Percentiles rank a stretch among this genome's conserved stretches.
Conservation (phyloP, 2,797 vertebrate genomes). For the Sebastes glaucus region DNA sequence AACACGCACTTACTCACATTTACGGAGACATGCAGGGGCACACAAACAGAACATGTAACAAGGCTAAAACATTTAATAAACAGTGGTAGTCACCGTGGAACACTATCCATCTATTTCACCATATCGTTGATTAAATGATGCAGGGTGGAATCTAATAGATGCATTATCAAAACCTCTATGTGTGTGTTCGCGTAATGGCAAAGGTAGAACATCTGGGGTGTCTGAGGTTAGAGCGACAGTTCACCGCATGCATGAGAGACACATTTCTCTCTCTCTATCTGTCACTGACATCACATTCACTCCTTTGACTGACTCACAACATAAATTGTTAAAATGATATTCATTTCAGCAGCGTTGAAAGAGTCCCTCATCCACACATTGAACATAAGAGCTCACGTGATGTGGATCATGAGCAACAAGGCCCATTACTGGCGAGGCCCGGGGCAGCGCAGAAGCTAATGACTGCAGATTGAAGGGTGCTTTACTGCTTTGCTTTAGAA, state of each 20-base stretch:
- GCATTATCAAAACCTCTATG: slow-evolving; percentile 18
- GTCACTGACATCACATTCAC: slow-evolving; percentile 19
- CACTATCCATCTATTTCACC: slow-evolving; percentile 30
- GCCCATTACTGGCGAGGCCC: slow-evolving; percentile 69
- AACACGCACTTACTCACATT: slow-evolving; percentile 53
- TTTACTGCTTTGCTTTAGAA: slow-evolving; percentile 75
- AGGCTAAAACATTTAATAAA: slow-evolving; percentile 66
- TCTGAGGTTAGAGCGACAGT: slow-evolving; percentile 60
- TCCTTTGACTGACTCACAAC: slow-evolving; percentile 47
- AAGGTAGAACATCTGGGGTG: slow-evolving; percentile 36
- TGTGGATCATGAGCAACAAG: slow-evolving; percentile 72
- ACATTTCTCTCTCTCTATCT: slow-evolving; percentile 21
- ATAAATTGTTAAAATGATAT: slow-evolving; percentile 72
- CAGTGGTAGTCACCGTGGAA: slow-evolving; percentile 38
- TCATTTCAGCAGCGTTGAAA: slow-evolving; percentile 51
- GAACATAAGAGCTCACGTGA: slow-evolving; percentile 75
- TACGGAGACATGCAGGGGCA: slow-evolving; percentile 50
- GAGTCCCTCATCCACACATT: slow-evolving; percentile 67
- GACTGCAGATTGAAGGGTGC: slow-evolving; percentile 71
- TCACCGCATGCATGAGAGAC: slow-evolving; percentile 26
- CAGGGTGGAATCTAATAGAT: slow-evolving; percentile 19
- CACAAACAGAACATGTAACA: slow-evolving; percentile 56
- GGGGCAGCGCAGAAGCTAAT: slow-evolving; percentile 72
- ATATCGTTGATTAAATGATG: slow-evolving; percentile 34
- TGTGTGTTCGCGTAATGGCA: slow-evolving; percentile 28